These are phyloP conservation scores for Manis pentadactyla DNA, from an alignment of 2,797 vertebrate species.

Conservation along the genomic window DNA sequence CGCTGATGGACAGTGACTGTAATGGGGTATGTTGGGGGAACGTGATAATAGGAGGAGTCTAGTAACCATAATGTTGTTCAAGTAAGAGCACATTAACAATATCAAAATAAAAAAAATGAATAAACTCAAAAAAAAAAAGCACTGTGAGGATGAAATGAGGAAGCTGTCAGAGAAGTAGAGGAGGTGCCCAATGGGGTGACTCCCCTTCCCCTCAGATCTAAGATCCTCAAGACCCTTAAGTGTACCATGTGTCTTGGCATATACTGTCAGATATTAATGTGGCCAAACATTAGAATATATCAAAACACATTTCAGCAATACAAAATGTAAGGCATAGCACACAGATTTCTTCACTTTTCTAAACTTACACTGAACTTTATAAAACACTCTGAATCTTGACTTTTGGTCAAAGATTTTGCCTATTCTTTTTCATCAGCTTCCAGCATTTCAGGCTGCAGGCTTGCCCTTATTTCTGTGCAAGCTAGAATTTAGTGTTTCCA, in stretches of 20 bases:
- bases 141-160: background rate
- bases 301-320: background rate
- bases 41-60: too few species aligned
- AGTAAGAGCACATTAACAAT: too few species aligned
- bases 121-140: background rate
- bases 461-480: background rate
- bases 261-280: background rate
- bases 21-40: too few species aligned
- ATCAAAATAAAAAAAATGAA: too few species aligned
- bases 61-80: too few species aligned
- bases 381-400: background rate
- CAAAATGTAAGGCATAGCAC: background rate
- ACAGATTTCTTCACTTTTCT: background rate
- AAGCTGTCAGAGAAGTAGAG: background rate
- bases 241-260: background rate
- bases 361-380: background rate
- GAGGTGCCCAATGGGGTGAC: fast-evolving
- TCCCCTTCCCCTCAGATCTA: background rate
- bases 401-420: background rate
- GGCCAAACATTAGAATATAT: background rate
- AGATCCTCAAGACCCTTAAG: background rate
- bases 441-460: background rate
- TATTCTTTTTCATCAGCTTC: background rate
- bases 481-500: background rate
- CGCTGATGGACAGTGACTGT: too few species aligned